phyloP scores from a whole-genome alignment of 2,797 vertebrate genomes.

The Percopsis omiscomaycus region DNA sequence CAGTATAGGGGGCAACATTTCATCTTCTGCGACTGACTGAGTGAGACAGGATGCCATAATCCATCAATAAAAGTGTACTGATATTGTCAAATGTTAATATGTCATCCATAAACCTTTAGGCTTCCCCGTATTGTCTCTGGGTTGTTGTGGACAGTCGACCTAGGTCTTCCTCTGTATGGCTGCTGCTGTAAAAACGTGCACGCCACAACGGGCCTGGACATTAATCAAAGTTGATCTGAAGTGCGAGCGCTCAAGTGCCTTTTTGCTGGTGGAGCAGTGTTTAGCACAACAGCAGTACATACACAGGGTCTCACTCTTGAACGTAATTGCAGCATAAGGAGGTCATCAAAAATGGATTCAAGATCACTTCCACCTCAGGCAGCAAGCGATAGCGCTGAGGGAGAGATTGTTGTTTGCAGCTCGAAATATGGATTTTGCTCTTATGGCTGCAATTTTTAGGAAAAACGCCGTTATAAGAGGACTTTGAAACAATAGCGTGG shows the following conservation, averaged over 20 bases:
- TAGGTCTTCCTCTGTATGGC: slow-evolving; percentile 46
- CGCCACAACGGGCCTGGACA: slow-evolving; percentile 51
- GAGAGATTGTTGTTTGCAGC: slow-evolving; percentile 54
- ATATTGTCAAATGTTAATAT: slow-evolving; percentile 76
- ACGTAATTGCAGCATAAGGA: slow-evolving; percentile 75
- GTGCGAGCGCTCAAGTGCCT: slow-evolving; percentile 60
- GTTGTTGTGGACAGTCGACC: slow-evolving; percentile 53
- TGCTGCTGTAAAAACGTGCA: slow-evolving; percentile 59
- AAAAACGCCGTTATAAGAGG: slow-evolving; percentile 63
- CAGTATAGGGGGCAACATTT: slow-evolving; percentile 60
- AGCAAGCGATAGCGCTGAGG: slow-evolving; percentile 65
- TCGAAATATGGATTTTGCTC: slow-evolving; percentile 60
- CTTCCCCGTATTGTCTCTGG: slow-evolving; percentile 34
- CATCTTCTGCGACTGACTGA: slow-evolving; percentile 56
- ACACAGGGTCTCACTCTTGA: slow-evolving; percentile 62
- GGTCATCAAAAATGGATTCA: slow-evolving; percentile 82
- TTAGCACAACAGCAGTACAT: slow-evolving; percentile 71
- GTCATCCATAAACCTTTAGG: slow-evolving; percentile 67
- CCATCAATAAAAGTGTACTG: slow-evolving; percentile 69
- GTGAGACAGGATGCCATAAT: slow-evolving; percentile 52
- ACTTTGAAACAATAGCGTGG: slow-evolving; percentile 52
- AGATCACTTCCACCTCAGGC: slow-evolving; percentile 80
- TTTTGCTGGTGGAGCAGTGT: slow-evolving; percentile 65
- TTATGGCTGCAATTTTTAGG: slow-evolving; percentile 57
- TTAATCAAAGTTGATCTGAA: slow-evolving; percentile 76